A percentile compares a stretch with the other conserved stretches of the same genome.
These are phyloP conservation scores for Xenopus tropicalis DNA, from an alignment of 2,113 vertebrate species.

Conservation along the genomic window UCB_Xtro_10.0 CM004445.2:116566501-116567000, in stretches of 20 bases:
- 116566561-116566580: slow-evolving; percentile 6
- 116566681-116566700: slow-evolving; percentile 64
- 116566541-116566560: background rate
- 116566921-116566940: too few species aligned
- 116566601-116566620: slow-evolving; percentile 45
- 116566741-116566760: slow-evolving; percentile 64
- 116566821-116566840: slow-evolving; percentile 32
- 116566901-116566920: background rate
- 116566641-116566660: slow-evolving; percentile 58
- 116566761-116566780: slow-evolving; percentile 50
- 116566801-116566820: slow-evolving; percentile 52
- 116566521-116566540: background rate
- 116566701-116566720: slow-evolving; percentile 66
- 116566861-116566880: background rate
- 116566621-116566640: slow-evolving; percentile 53
- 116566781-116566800: slow-evolving; percentile 57
- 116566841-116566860: background rate
- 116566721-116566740: slow-evolving; percentile 63
- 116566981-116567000: background rate
- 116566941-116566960: too few species aligned
- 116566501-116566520: too few species aligned
- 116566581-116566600: background rate
- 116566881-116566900: background rate
- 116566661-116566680: slow-evolving; percentile 51
- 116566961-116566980: background rate